Base-by-base conservation (phyloP, 2,113 vertebrate species). In the Elanoides forficatus region DNA sequence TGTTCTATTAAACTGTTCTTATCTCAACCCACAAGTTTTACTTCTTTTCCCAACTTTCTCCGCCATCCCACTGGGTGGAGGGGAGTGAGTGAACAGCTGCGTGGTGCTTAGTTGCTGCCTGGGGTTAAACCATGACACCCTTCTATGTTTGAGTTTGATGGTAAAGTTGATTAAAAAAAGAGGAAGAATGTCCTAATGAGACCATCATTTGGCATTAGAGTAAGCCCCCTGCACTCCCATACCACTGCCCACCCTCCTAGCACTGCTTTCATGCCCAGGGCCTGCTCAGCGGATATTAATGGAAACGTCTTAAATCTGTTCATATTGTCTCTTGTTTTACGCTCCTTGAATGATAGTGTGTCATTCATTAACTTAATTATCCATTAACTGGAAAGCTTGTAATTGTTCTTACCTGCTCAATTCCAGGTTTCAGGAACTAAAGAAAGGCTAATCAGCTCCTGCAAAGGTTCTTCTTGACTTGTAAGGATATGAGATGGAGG, bases 291-390 rank as follows among this genome's bases (percentile, higher is more conserved):
- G 29, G 27, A 17, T 48, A 19, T 22, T 36, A 32, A 34, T 9
- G 25, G 14, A 25, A 59, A 43, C 1, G 3, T 40, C 71, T 56
- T 22, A 58, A 67, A 66, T 42, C 65, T 34, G 7, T 14, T n/a
- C 1, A 1, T 48, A 10, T 17, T 29, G 21, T 34, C 52, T 17
- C 0, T 0, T 3, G 34, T 56, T 94, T 75, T 83, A 53, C 11
- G 20, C 52, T 86, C 55, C 52, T 73, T 11, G 2, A 56, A 52
- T 42, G 26, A 25, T 9, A 14, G 3, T 2, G 4, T 71, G 32
- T 79, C 8, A 5, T 58, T 88, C 58, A 13, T 86, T 60, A 90
- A 72, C 36, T 79, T 75, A 78, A 70, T 88, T 55, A 38, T 30
- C 40, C 15, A 73, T n/a, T 47, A 29, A 32, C 30, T 36, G 13